Evolutionary conservation across 2,888 invertebrate genomes (phyloP).

Genomic region (Drosophila sordidapex): DNA sequence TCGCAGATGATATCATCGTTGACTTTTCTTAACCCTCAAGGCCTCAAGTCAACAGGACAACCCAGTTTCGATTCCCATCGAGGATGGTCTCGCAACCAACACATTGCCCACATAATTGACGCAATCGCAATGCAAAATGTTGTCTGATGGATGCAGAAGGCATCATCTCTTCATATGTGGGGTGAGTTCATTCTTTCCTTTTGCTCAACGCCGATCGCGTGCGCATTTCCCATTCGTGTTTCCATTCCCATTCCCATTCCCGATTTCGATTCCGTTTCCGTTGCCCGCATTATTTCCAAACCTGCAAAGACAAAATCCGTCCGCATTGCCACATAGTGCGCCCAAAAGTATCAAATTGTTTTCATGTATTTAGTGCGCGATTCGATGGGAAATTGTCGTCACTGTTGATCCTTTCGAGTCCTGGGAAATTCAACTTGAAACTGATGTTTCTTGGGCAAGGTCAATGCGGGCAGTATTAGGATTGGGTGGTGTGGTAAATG

Average conservation of each 20-base stretch:
- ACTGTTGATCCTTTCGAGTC: slow-evolving; percentile 48
- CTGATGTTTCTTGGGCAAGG: slow-evolving; percentile 22
- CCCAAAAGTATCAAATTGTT: slow-evolving; percentile 80
- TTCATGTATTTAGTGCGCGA: slow-evolving; percentile 52
- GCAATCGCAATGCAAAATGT: slow-evolving; percentile 71
- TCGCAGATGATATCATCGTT: slow-evolving; percentile 59
- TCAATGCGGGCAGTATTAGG: slow-evolving; percentile 59
- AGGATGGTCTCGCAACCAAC: slow-evolving; percentile 49
- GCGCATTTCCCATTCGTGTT: slow-evolving; percentile 52
- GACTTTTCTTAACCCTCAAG: slow-evolving; percentile 47
- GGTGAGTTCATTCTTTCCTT: slow-evolving; percentile 60
- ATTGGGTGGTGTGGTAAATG: slow-evolving; percentile 11
- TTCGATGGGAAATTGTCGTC: slow-evolving; percentile 66
- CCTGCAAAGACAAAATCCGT: slow-evolving; percentile 65
- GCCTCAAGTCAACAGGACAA: slow-evolving; percentile 42
- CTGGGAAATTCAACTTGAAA: slow-evolving; percentile 54
- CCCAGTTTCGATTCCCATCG: slow-evolving; percentile 12
- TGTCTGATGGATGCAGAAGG: slow-evolving; percentile 68
- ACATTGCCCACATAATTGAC: slow-evolving; percentile 67
- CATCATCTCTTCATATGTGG: slow-evolving; percentile 50
- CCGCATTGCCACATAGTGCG: slow-evolving; percentile 63
- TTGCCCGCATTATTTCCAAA: slow-evolving; percentile 72
- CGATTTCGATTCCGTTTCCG: slow-evolving; percentile 53
- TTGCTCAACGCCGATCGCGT: slow-evolving; percentile 70
- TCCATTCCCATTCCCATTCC: background rate